Percentiles rank a stretch among this genome's conserved stretches.
phyloP scores from a whole-genome alignment of 2,888 invertebrate species.

The Drosophila sordidula region DNA sequence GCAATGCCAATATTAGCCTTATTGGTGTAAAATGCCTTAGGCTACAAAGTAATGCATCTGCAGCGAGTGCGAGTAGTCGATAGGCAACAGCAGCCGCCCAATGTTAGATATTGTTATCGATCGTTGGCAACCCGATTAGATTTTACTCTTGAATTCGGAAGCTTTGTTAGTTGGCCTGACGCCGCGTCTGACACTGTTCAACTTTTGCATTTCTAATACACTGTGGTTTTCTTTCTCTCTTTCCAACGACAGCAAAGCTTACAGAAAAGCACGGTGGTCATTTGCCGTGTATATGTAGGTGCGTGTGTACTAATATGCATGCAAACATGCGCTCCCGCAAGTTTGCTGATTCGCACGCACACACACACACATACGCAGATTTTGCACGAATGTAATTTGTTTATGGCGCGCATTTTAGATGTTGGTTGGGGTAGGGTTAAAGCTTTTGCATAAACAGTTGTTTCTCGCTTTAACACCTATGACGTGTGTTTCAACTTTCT shows the following conservation, averaged over 20 bases:
- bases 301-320: slow-evolving; percentile 46
- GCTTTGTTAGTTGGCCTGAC: slow-evolving; percentile 38
- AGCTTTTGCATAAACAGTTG: slow-evolving; percentile 35
- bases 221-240: slow-evolving; percentile 34
- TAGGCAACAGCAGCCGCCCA: slow-evolving; percentile 1
- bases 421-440: slow-evolving; percentile 66
- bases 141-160: slow-evolving; percentile 22
- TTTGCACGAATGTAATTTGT: slow-evolving; percentile 52
- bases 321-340: slow-evolving; percentile 49
- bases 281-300: slow-evolving; percentile 12
- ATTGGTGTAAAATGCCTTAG: slow-evolving; percentile 25
- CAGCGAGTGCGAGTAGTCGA: slow-evolving; percentile 30
- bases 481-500: slow-evolving; percentile 12
- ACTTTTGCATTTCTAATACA: slow-evolving; percentile 16
- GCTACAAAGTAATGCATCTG: slow-evolving; percentile 11
- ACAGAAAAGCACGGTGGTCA: slow-evolving; percentile 39
- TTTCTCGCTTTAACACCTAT: slow-evolving; percentile 21
- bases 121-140: slow-evolving; percentile 28
- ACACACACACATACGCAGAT: slow-evolving; percentile 8
- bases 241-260: slow-evolving; percentile 35
- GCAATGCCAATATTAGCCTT: slow-evolving; percentile 27
- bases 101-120: slow-evolving; percentile 36
- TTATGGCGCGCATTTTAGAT: slow-evolving; percentile 71
- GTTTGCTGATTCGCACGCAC: slow-evolving; percentile 12
- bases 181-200: slow-evolving; percentile 20